Conservation (phyloP, 2,113 vertebrate genomes). For the Cromileptes altivelis region DNA sequence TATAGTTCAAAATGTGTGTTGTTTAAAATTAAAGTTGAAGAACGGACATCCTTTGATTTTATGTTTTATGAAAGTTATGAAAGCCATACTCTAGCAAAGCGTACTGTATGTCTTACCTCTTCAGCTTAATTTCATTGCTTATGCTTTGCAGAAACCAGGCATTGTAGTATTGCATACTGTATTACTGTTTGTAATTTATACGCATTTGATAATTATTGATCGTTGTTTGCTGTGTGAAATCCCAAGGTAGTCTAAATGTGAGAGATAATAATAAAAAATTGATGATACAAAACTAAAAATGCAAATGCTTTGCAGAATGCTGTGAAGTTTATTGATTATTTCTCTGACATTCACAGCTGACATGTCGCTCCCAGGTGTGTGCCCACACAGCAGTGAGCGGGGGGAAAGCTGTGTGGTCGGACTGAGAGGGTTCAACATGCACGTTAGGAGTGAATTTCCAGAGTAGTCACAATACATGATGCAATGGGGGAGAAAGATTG, state of each 20-base stretch:
- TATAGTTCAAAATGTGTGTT: background rate
- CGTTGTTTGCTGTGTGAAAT: background rate
- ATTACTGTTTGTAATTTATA: background rate
- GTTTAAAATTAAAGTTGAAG: background rate
- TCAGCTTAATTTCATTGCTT: background rate
- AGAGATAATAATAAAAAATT: background rate
- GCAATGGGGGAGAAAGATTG: conserved; percentile 30
- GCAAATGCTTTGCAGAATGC: background rate
- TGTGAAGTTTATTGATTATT: conserved; percentile 30
- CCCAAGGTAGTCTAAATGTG: background rate
- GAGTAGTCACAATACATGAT: conserved; percentile 37
- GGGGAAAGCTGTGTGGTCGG: conserved; percentile 9
- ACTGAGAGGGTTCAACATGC: background rate
- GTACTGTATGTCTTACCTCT: background rate
- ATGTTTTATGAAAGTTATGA: background rate
- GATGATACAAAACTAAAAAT: background rate
- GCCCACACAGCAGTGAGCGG: conserved; percentile 55
- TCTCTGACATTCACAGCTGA: conserved; percentile 44
- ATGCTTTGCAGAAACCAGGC: background rate
- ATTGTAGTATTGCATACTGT: background rate
- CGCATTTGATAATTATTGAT: background rate
- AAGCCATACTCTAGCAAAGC: background rate
- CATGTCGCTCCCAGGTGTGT: conserved; percentile 28
- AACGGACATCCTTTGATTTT: background rate
- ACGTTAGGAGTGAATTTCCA: conserved; percentile 33